Evolutionary conservation across 2,888 invertebrate species (phyloP), one percentile per base, ranked within the genome.

Genomic region (Ornithoptera alexandrae): DNA sequence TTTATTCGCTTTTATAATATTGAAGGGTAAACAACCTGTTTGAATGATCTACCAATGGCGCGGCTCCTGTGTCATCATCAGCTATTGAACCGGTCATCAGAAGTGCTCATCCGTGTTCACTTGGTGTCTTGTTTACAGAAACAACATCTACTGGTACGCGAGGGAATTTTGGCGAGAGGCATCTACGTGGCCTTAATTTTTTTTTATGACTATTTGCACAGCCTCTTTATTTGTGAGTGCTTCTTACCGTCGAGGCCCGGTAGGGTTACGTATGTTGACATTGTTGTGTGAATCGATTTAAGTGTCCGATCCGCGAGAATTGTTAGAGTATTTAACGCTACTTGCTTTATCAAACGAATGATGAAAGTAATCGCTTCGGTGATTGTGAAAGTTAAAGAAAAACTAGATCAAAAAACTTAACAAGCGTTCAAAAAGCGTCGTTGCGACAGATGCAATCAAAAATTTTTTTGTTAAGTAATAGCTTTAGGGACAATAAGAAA

Each of bases 211-310:
- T 77, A 81, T 88, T 85, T 85, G 81, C 80, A 79, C 80, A 83
- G 81, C 76, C 67, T 81, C 74, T 77, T 83, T 88, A 81, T 87
- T 85, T 85, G 84, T 77, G 67, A 81, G 87, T 84, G 82, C 84
- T 86, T 87, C 84, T 87, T 85, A 87, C 85, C 79, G 81, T 80
- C 85, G 90, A 86, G 89, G 90, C 89, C 83, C 84, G 84, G 81
- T 88, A 84, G 88, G 90, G 89, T 87, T 87, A 78, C 81, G 76
- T 76, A 74, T 85, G 78, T 86, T 88, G 83, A 83, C 83, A 82
- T 78, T 82, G 80, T 81, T 84, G 79, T 83, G 84, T 85, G 83
- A 84, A 84, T 87, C 22, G 62, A 17, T 50, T 22, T 15, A 7
- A 22, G n/a, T 3, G 8, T 67, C 20, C n/a, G 24, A 22, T 36